Evolutionary conservation across 2,888 invertebrate genomes (phyloP), one percentile per base, ranked within the genome.

Genomic region (Sinopyrophorus schimmeli): DNA sequence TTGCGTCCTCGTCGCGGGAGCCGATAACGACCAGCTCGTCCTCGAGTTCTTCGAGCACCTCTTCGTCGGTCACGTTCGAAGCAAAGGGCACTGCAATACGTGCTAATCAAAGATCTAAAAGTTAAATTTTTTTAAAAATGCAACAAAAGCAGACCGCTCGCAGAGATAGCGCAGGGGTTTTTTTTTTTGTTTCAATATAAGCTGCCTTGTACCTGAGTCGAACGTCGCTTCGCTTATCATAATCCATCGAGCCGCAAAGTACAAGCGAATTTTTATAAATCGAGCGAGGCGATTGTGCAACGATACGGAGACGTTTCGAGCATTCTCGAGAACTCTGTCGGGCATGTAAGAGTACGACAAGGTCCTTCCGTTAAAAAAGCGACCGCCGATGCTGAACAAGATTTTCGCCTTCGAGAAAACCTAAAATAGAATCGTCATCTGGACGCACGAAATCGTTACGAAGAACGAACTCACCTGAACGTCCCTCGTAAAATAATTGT

Each of bases 191-290:
- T n/a, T n/a, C n/a, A n/a, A n/a, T n/a, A n/a, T 42, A 42, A 34
- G 26, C 17, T 26, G 2, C 14, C 12, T 41, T 26, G 74, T 69
- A 81, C 81, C 76, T 55, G 80, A 79, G 57, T 80, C 77, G 64
- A 82, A 82, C 27, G 75, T 73, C 46, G 87, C 79, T 73, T 88
- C 87, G 66, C 85, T 82, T 59, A 88, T 77, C 77, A 87, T 80
- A 62, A 88, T 80, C 86, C 86, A 86, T 43, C 78, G 76, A 38
- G 80, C 77, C 34, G 82, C 83, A 65, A 87, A 88, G 67, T 78
- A 80, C 27, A 87, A 75, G 48, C 81, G 76, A 58, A 81, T 68
- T 72, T 80, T 82, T 58, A 87, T 75, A 66, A 77, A 81, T 57
- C 74, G 76, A 17, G 81, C 87, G 3, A 82, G 67, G 47, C 81